These are phyloP conservation scores for Drosophila tanythrix DNA, from an alignment of 2,888 invertebrate species.

Conservation along the genomic window DNA sequence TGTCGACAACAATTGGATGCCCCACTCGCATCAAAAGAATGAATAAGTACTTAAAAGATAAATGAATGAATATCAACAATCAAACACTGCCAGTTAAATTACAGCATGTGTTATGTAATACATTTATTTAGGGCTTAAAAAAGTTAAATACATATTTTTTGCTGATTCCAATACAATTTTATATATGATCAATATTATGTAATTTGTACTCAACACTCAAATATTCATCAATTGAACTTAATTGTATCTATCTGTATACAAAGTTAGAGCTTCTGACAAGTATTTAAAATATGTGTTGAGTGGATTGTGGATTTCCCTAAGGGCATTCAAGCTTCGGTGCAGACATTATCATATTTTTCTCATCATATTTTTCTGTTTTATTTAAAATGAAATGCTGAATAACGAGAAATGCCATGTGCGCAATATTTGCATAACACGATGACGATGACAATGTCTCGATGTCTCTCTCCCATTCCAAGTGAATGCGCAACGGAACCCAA, in stretches of 20 bases:
- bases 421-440: conserved; percentile 72
- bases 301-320: not conserved
- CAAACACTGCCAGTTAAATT: not conserved
- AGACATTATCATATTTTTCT: not conserved
- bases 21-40: not conserved
- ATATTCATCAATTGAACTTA: not conserved
- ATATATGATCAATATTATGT: not conserved
- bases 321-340: conserved; percentile 4
- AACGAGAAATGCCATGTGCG: conserved; percentile 46
- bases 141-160: not conserved
- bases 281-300: not conserved
- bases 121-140: not conserved
- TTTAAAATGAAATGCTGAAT: conserved; percentile 20
- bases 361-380: conserved; percentile 20
- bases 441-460: conserved; percentile 53
- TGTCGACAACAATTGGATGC: not conserved
- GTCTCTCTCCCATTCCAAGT: conserved; percentile 42
- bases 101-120: not conserved
- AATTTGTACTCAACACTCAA: not conserved
- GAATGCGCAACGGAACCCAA: conserved; percentile 50
- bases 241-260: not conserved
- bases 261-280: not conserved
- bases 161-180: not conserved
- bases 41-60: not conserved
- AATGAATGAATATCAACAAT: not conserved